These are phyloP conservation scores for Paedocypris sp. DNA, from an alignment of 2,113 vertebrate species.

Conservation along the genomic window DNA sequence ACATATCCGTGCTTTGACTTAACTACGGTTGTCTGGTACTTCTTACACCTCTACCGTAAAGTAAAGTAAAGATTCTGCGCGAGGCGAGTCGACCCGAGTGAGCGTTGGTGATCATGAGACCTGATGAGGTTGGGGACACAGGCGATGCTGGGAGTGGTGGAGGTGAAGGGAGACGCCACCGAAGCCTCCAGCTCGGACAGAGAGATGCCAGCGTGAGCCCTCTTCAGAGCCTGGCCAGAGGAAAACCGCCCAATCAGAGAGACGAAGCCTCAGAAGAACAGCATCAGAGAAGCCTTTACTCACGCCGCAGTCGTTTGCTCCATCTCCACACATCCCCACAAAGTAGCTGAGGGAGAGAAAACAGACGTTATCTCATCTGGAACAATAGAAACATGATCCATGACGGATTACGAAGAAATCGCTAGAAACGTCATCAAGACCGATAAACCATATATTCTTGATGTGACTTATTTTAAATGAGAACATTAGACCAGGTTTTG, in stretches of 20 bases:
- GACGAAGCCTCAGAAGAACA: not conserved
- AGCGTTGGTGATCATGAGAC: conserved; percentile 44
- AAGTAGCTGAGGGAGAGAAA: conserved; percentile 72
- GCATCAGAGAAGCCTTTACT: conserved; percentile 44
- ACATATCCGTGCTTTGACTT: too few species aligned
- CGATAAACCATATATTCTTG: too few species aligned
- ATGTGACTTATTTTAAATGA: too few species aligned
- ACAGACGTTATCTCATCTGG: not conserved
- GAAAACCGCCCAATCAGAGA: not conserved
- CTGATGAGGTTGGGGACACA: conserved; percentile 97
- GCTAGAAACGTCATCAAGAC: too few species aligned
- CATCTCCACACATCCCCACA: conserved; percentile 96
- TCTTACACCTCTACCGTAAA: too few species aligned
- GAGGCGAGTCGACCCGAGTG: not conserved
- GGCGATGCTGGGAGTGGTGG: conserved; percentile 86
- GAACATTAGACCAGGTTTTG: too few species aligned
- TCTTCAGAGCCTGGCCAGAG: conserved; percentile 77
- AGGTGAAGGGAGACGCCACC: conserved; percentile 95
- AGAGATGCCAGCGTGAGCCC: conserved; percentile 89
- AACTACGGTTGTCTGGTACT: too few species aligned
- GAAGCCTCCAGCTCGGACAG: conserved; percentile 95
- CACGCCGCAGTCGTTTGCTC: conserved; percentile 96
- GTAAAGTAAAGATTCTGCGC: too few species aligned
- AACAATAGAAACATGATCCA: too few species aligned
- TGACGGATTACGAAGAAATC: too few species aligned